Evolutionary conservation across 2,888 invertebrate genomes (phyloP).

Genomic region (Tetramorium bicarinatum): DNA sequence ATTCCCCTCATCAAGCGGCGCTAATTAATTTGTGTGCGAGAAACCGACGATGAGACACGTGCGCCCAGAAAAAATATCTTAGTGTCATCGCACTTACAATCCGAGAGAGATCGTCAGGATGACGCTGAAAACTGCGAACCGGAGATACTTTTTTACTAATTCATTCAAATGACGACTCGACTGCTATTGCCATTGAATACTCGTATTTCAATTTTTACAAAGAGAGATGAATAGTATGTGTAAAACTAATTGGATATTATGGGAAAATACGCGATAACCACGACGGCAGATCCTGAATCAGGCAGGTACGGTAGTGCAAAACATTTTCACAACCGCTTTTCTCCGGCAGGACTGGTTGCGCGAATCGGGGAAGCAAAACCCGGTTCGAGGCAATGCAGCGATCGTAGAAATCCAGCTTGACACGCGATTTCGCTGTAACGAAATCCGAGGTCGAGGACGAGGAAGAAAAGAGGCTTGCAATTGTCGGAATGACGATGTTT

Average conservation of each 20-base stretch:
- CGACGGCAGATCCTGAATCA: slow-evolving; percentile 61
- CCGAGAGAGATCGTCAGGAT: slow-evolving; percentile 13
- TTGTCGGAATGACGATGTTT: neutral
- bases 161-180: neutral
- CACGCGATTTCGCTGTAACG: slow-evolving; percentile 65
- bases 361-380: slow-evolving; percentile 76
- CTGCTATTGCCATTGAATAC: neutral
- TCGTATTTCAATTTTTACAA: neutral
- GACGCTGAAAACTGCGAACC: slow-evolving; percentile 1
- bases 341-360: slow-evolving; percentile 77
- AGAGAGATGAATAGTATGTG: neutral
- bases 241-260: neutral
- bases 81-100: slow-evolving; percentile 33
- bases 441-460: slow-evolving; percentile 25
- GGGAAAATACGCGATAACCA: slow-evolving; percentile 20
- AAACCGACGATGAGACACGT: slow-evolving; percentile 67
- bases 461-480: slow-evolving; percentile 56
- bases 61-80: slow-evolving; percentile 64
- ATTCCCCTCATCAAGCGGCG: slow-evolving; percentile 66
- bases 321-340: slow-evolving; percentile 83
- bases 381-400: slow-evolving; percentile 61
- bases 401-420: slow-evolving; percentile 70
- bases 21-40: slow-evolving; percentile 75
- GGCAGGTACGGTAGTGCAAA: slow-evolving; percentile 62
- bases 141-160: neutral